Conservation (phyloP, 2,797 vertebrate genomes). For the Semotilus atromaculatus region DNA sequence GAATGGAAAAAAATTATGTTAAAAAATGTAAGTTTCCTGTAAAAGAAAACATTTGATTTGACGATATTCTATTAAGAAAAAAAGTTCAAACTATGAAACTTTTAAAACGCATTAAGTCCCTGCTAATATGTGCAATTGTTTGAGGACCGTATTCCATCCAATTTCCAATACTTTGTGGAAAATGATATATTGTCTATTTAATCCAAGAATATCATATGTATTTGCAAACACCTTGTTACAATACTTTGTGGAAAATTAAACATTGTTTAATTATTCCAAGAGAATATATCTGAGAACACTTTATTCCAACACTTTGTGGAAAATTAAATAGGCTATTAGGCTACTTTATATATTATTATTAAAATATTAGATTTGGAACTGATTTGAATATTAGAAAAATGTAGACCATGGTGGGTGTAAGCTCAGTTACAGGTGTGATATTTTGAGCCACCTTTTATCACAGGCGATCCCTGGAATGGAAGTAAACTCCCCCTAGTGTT, state of each 20-base stretch:
- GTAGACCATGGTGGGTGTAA: background rate
- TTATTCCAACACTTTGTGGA: background rate
- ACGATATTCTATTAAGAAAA: background rate
- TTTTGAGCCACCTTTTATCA: background rate
- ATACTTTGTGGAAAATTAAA: background rate
- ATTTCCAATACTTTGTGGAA: background rate
- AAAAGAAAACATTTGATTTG: no score
- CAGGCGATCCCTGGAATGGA: background rate
- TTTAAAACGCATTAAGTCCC: background rate
- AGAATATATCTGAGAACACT: background rate
- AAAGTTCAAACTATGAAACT: background rate
- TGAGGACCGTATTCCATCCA: slow-evolving; percentile 51
- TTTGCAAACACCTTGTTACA: background rate
- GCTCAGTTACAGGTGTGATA: background rate
- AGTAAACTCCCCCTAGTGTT: slow-evolving; percentile 69
- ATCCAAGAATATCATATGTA: background rate
- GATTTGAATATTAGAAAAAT: background rate
- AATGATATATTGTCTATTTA: background rate
- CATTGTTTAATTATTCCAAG: background rate
- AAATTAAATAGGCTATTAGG: background rate
- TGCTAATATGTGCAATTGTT: background rate
- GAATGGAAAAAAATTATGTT: background rate
- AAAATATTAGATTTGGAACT: background rate
- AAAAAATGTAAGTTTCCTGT: background rate
- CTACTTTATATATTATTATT: background rate